phyloP scores from a whole-genome alignment of 1,140 invertebrate genomes.

The Hydropsyche tenuis region DNA sequence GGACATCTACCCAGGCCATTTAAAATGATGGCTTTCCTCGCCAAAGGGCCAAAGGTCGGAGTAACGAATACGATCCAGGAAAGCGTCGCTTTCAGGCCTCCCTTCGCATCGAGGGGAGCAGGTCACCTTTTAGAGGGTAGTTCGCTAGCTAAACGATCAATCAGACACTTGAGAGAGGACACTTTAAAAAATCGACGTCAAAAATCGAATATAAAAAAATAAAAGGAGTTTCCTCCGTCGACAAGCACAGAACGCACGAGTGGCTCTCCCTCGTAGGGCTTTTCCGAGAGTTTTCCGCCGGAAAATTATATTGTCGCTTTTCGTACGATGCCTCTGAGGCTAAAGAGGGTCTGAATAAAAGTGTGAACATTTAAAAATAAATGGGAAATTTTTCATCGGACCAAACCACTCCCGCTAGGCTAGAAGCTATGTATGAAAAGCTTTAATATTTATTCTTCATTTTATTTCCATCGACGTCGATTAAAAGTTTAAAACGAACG shows the following conservation, averaged over 20 bases:
- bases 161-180: conserved; percentile 7
- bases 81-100: neutral
- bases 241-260: neutral
- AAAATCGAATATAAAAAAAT: no score
- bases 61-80: neutral
- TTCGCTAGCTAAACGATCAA: conserved; percentile 2
- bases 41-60: neutral
- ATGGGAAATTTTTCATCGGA: no score
- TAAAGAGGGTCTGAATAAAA: no score
- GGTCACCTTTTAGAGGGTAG: conserved; percentile 3
- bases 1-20: neutral
- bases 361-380: no score
- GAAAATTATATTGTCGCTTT: neutral
- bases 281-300: neutral
- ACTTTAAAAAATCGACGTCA: neutral
- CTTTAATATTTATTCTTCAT: no score
- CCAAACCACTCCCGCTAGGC: no score
- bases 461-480: no score
- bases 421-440: no score
- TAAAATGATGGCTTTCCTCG: conserved; percentile 9
- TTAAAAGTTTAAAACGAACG: no score
- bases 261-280: no score
- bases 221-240: no score
- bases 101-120: neutral
- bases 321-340: no score